A percentile compares a stretch with the other conserved stretches of the same genome.
These are phyloP conservation scores for Theropithecus gelada DNA, from an alignment of 2,113 vertebrate genomes.

Conservation along the genomic window DNA sequence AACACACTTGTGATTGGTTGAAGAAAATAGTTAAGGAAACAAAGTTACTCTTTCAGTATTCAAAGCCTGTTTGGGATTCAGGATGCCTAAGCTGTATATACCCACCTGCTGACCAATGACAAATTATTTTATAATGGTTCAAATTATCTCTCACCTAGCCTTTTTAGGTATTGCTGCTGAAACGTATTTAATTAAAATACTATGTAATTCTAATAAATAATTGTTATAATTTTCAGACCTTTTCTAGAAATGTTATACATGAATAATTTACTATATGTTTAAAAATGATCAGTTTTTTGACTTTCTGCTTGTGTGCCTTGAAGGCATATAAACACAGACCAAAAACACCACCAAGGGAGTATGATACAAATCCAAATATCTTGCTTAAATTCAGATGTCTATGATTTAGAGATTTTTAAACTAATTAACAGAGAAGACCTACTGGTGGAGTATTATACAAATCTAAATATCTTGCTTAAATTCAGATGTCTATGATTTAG, in stretches of 20 bases:
- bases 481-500: not conserved
- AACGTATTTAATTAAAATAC: not conserved
- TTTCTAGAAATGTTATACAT: not conserved
- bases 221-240: not conserved
- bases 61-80: not conserved
- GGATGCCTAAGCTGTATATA: not conserved
- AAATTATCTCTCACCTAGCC: not conserved
- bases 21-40: not conserved
- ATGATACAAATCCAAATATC: not conserved
- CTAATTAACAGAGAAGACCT: not conserved
- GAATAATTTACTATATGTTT: not conserved
- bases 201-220: not conserved
- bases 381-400: constrained; percentile 7
- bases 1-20: not conserved
- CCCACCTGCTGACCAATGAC: not conserved
- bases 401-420: not conserved
- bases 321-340: not conserved
- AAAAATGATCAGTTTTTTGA: not conserved
- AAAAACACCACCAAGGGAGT: not conserved
- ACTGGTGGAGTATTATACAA: not conserved
- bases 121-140: constrained; percentile 10
- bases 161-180: not conserved
- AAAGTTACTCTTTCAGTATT: not conserved
- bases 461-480: not conserved
- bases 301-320: not conserved